Base-by-base conservation (phyloP, 2,888 invertebrate genomes). In the Cybosia mesomella region DNA sequence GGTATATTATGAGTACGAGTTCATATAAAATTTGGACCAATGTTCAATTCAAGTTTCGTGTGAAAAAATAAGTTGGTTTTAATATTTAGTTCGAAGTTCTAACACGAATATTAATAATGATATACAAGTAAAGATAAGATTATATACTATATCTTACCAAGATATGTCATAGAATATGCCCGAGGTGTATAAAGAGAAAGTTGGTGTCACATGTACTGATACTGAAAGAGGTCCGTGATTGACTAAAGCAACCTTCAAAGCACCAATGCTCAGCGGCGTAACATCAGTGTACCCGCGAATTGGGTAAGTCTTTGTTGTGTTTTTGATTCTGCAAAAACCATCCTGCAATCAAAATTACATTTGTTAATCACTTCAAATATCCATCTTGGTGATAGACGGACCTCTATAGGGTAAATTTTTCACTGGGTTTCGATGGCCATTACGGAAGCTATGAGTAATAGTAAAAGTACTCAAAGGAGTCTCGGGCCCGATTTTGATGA, bases 221-320 rank as follows among this genome's bases (percentile, higher is more conserved):
- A 98, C 97, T 11, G 98, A 98, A 36, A 99, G 93, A 0, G 99
- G 99, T 0, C 99, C 99, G 83, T 98, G 96, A 78, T 97, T 97
- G 21, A 97, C 94, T 54, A 98, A 85, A 1, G 99, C 98, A 67
- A 97, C 89, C 87, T 97, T 97, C 67, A 98, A 86, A 32, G 98
- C 98, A 71, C 96, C 91, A 43, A 95, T 91, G 88, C 97, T 96
- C 69, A 96, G 95, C 0, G 97, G 89, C 7, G 98, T 98, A 0
- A 99, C 98, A 87, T 98, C 98, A 10, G 98, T 98, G 83, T 96
- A 99, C 18, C 98, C 97, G 5, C 95, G 96, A 73, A 98, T 97
- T 74, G 96, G 95, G 18, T 97, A 97, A 0, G 95, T 95, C 53
- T 95, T 86, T 0, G 96, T 95, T 66, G 96, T 95, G 81, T 97